Percentiles rank a stretch among this genome's conserved stretches.
phyloP scores from a whole-genome alignment of 2,797 vertebrate species.

The Poeciliopsis gracilis region DNA sequence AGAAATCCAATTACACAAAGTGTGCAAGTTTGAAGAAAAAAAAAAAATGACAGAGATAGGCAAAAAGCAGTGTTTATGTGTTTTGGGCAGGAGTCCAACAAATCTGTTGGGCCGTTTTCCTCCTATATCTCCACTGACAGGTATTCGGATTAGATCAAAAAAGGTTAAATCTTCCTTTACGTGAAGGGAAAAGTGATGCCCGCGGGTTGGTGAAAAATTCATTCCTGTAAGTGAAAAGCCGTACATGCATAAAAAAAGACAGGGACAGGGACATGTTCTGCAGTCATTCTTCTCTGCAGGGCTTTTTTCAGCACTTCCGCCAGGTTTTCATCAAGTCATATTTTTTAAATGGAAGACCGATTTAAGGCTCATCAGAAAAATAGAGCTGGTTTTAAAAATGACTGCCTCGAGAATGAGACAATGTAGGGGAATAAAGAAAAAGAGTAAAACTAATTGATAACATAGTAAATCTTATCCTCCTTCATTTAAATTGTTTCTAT shows the following conservation, averaged over 20 bases:
- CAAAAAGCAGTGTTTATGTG: constrained; percentile 34
- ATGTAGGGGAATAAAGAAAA: not conserved
- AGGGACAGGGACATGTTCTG: constrained; percentile 8
- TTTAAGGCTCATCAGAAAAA: not conserved
- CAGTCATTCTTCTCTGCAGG: constrained; percentile 9
- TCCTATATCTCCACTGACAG: constrained; percentile 35
- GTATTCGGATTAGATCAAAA: constrained; percentile 49
- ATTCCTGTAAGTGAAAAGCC: constrained; percentile 13
- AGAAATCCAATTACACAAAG: constrained; percentile 53
- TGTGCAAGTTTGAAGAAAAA: constrained; percentile 35
- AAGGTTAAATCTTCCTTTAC: constrained; percentile 52
- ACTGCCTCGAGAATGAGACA: not conserved
- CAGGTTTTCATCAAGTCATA: not conserved
- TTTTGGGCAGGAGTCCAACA: constrained; percentile 52
- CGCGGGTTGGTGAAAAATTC: constrained; percentile 30
- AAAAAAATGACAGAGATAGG: constrained; percentile 21
- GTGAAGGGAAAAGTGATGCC: constrained; percentile 43
- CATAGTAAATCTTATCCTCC: not conserved
- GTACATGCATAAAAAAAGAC: constrained; percentile 23
- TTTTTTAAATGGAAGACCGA: not conserved
- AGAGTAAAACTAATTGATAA: not conserved
- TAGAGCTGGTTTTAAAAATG: not conserved
- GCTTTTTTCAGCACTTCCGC: not conserved
- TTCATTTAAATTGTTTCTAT: not conserved
- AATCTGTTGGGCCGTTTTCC: constrained; percentile 37